Base-by-base conservation (phyloP, 2,888 invertebrate genomes). In the Drosophila gaucha region DNA sequence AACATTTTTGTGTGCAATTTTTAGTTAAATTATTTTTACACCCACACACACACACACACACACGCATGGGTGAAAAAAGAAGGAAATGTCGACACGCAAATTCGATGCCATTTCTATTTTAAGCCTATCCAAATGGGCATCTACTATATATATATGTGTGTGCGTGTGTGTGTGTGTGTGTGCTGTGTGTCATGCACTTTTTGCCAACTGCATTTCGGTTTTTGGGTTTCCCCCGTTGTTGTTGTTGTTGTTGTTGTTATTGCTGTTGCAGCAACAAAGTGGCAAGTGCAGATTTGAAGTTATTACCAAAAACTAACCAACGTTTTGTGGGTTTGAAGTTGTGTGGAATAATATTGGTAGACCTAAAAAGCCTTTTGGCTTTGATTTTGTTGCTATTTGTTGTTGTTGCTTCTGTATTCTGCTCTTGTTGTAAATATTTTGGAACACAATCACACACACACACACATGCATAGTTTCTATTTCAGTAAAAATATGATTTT, bases 301-400 rank as follows among this genome's bases (percentile, higher is more conserved):
- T 90, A 89, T 90, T 89, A 90, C 90, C 90, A 89, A 90, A 90
- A 90, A 90, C 89, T 89, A 90, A 89, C 90, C 90, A 90, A 83
- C 90, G 86, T 90, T 89, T 90, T 90, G 90, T 90, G 90, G 90
- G 88, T 89, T 89, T 89, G 89, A 89, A 90, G 89, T 90, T 90
- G 90, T 90, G 90, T 90, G 89, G 86, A 89, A 88, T 89, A 89
- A 90, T 90, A 88, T 90, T 84, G 90, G 90, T 90, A 89, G 89
- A 89, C 90, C 90, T 68, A 80, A 87, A 90, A 89, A 89, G 86
- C 74, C 78, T 85, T 41, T 75, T 82, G 83, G 70, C 70, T 77
- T 72, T 86, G 69, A 66, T 76, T 49, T 71, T 74, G 62, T 54
- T 56, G 38, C 26, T 52, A 54, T 12, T 47, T n/a, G 47, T 14